A percentile compares a stretch with the other conserved stretches of the same genome.
Evolutionary conservation across 2,888 invertebrate species (phyloP).

Genomic region (Conops quadrifasciatus): DNA sequence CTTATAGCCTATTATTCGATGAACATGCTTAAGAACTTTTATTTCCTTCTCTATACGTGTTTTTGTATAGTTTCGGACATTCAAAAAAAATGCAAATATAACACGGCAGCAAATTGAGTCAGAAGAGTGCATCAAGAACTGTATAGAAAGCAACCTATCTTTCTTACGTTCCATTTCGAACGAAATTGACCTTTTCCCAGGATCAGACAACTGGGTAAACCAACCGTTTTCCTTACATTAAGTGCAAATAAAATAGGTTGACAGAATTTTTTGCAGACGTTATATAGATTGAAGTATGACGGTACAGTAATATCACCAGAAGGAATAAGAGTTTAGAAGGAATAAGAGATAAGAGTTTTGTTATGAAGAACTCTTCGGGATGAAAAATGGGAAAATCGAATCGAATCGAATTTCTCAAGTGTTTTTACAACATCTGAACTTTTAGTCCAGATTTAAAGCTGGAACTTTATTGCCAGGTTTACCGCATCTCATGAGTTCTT

Average conservation of each 20-base stretch:
- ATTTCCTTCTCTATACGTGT: too few relatives aligned
- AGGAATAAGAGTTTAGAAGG: slow-evolving; percentile 38
- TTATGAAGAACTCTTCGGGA: too few relatives aligned
- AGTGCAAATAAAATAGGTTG: slow-evolving; percentile 32
- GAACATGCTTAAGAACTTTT: too few relatives aligned
- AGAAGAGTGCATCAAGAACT: slow-evolving; percentile 45
- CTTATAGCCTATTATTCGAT: too few relatives aligned
- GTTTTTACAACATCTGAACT: too few relatives aligned
- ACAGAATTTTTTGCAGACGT: background rate
- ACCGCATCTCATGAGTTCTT: too few relatives aligned
- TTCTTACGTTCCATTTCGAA: slow-evolving; percentile 45
- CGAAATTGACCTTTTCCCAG: slow-evolving; percentile 59
- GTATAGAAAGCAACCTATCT: slow-evolving; percentile 47
- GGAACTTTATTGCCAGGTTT: too few relatives aligned
- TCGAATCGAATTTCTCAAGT: too few relatives aligned
- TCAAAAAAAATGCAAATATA: too few relatives aligned
- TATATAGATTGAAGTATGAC: slow-evolving; percentile 20
- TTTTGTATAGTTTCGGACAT: too few relatives aligned
- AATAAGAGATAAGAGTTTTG: slow-evolving; percentile 47
- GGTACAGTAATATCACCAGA: slow-evolving; percentile 1
- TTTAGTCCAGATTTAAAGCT: too few relatives aligned
- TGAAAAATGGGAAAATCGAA: too few relatives aligned
- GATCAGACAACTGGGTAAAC: slow-evolving; percentile 60
- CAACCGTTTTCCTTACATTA: slow-evolving; percentile 50
- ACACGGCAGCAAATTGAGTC: slow-evolving; percentile 50